Evolutionary conservation across 2,797 vertebrate genomes (phyloP), one percentile per base, ranked within the genome.

Genomic region (Rhincodon typus): DNA sequence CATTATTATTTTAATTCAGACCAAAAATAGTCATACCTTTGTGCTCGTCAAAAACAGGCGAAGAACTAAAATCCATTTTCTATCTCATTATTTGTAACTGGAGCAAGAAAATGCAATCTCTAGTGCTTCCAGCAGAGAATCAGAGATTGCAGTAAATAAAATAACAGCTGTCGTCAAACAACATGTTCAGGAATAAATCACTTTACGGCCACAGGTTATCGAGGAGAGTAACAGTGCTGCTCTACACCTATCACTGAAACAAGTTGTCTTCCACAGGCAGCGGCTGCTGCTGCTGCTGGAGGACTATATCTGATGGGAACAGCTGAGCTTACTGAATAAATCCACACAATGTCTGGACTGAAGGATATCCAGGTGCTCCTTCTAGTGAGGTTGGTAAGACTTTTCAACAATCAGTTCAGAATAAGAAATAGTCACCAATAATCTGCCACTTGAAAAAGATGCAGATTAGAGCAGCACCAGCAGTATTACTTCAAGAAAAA

Each of bases 61-160:
- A 98, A 91, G 98, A 97, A 97, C 98, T 98, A 97, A 99, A 98
- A 97, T 99, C 98, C 98, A 99, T 98, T 96, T 96, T 96, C 96
- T 97, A 96, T 96, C 96, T 97, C 96, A 97, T 96, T 96, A 95
- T 96, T 96, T 95, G 96, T 86, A 96, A 96, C 94, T 96, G 96
- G 96, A 96, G 87, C 42, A 94, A 87, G 95, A 53, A 97, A 97
- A 96, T 97, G 91, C 62, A 96, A 96, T 79, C 96, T 96, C 95
- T 96, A 90, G 95, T 96, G 94, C 96, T 96, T 96, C 96, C 96
- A 84, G 96, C 96, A 94, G 96, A 96, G 96, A 96, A 95, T 96
- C 70, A 96, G 96, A 69, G 96, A 66, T 42, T 96, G 96, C 69
- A 93, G 87, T 38, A 53, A 96, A 96, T 91, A 87, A 96, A 96